Percentiles rank a stretch among this genome's conserved stretches.
phyloP scores from a whole-genome alignment of 2,888 invertebrate species.

The Copidosoma aretas region DNA sequence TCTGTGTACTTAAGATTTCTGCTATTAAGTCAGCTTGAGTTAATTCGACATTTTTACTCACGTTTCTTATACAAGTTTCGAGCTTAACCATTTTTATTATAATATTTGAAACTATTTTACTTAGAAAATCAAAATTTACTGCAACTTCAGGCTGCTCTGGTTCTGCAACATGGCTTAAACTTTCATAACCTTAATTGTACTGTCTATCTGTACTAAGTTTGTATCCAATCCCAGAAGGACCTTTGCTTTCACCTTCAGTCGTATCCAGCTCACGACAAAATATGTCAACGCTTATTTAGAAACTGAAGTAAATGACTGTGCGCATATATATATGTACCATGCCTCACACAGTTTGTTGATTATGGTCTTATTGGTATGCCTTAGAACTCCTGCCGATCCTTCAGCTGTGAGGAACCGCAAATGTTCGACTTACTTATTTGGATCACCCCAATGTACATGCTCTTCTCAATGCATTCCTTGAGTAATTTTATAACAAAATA shows the following conservation, averaged over 20 bases:
- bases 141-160: constrained; percentile 20
- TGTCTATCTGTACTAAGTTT: constrained; percentile 12
- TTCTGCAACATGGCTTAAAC: constrained; percentile 15
- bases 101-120: too few species aligned
- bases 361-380: neutral
- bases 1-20: too few species aligned
- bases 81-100: too few species aligned
- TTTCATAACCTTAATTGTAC: too few species aligned
- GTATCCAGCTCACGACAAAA: constrained; percentile 4
- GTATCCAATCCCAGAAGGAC: neutral
- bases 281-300: neutral
- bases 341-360: neutral
- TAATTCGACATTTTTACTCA: too few species aligned
- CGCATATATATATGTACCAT: neutral
- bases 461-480: too few species aligned
- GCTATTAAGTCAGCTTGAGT: too few species aligned
- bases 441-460: too few species aligned
- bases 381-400: neutral
- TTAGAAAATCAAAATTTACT: too few species aligned
- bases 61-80: too few species aligned
- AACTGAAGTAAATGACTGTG: neutral
- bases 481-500: too few species aligned
- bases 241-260: neutral
- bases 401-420: neutral
- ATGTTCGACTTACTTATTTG: too few species aligned